A percentile compares a stretch with the other conserved stretches of the same genome.
These are phyloP conservation scores for Achatina immaculata DNA, from an alignment of 1,140 invertebrate species.

Conservation along the genomic window DNA sequence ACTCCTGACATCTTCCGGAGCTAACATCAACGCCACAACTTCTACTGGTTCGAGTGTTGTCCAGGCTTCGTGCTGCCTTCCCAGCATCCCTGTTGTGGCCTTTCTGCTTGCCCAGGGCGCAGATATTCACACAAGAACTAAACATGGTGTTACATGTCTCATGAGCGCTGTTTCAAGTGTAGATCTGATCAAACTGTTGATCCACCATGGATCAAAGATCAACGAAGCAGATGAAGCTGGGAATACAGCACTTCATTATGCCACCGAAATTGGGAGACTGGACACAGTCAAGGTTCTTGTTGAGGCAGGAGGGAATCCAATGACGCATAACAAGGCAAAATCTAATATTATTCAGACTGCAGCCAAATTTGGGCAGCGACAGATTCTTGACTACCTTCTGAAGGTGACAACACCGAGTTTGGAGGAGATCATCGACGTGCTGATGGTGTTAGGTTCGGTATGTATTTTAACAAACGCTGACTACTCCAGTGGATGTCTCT, in stretches of 20 bases:
- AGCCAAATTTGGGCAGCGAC: neutral
- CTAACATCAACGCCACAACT: conserved; percentile 17
- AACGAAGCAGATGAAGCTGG: neutral
- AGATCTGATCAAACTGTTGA: neutral
- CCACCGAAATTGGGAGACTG: conserved; percentile 16
- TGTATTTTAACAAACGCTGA: conserved; percentile 9
- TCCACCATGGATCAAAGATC: neutral
- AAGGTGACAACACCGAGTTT: neutral
- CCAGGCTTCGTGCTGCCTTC: neutral
- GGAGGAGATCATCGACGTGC: neutral
- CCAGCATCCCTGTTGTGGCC: neutral
- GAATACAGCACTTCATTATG: conserved; percentile 26
- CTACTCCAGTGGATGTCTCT: neutral
- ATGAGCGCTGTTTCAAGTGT: neutral
- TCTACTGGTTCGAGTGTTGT: neutral
- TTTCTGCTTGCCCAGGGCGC: neutral
- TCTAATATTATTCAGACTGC: conserved; percentile 7
- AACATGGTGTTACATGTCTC: conserved; percentile 14
- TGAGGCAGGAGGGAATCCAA: conserved; percentile 23
- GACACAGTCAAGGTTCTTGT: conserved; percentile 15
- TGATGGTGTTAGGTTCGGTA: conserved; percentile 5
- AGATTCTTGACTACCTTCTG: conserved; percentile 20
- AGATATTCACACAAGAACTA: neutral
- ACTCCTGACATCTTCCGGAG: neutral
- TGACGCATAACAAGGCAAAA: neutral